Base-by-base conservation (phyloP, 2,888 invertebrate genomes). In the Endomychus coccineus region DNA sequence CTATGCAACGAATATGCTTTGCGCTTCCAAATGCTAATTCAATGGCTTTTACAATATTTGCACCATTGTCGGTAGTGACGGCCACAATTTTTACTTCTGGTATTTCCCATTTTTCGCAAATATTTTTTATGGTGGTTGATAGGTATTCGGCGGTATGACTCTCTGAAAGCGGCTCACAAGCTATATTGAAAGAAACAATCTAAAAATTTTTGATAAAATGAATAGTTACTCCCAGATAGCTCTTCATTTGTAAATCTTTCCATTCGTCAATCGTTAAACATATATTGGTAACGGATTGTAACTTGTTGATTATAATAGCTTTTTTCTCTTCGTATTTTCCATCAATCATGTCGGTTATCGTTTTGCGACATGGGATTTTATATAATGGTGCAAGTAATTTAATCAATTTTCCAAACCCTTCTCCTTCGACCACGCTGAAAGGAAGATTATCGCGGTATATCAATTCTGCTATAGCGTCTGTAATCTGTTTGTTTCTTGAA, bases 261-360 rank as follows among this genome's bases (percentile, higher is more conserved):
- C 53, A 53, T 42, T 46, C 46, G 34, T 54, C 51, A 36, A 50
- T 50, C 19, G 51, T 52, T 36, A 52, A 37, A 32, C 45, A 49
- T 37, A 45, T 34, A 34, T 46, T 48, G 27, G 30, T 44, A 37
- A 47, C 44, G 21, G 44, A 43, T 40, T 39, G 41, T 47, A 47
- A 47, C 31, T 49, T 40, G 35, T 45, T 34, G 21, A 36, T 45
- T 16, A 36, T 30, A 28, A 46, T n/a, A 19, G 23, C 35, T 40
- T 31, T 43, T 2, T 36, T n/a, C 19, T 43, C 15, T 34, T 36
- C 38, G 23, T 41, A 44, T 29, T 44, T 42, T 22, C 21, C 28
- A 21, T 42, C 34, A 9, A 39, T 34, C 4, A 44, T 16, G 4
- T 24, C 21, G 6, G 39, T 36, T 7, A 42, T 39, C 10, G 34